A percentile compares a stretch with the other conserved stretches of the same genome.
Conservation (phyloP, 2,797 vertebrate genomes). For the Sebastes hubbsi region DNA sequence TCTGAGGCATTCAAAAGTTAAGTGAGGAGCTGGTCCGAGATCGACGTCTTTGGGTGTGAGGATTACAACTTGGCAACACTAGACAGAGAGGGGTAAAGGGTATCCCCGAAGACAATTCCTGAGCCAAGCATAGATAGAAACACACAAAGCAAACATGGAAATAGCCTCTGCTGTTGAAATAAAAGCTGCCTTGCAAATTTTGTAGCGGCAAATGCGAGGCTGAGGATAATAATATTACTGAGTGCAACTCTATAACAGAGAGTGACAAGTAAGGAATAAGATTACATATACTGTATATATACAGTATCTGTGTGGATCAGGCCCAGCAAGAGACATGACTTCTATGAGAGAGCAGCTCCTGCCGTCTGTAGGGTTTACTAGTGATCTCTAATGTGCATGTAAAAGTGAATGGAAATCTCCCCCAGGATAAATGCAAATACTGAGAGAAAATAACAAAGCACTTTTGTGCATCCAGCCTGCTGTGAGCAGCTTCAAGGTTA, state of each 20-base stretch:
- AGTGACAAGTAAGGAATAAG: background rate
- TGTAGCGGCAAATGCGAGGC: background rate
- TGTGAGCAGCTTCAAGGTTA: background rate
- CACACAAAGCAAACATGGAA: constrained; percentile 33
- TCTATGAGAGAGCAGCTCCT: background rate
- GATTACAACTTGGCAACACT: constrained; percentile 33
- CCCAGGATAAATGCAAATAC: constrained; percentile 56
- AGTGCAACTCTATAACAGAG: background rate
- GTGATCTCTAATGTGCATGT: constrained; percentile 17
- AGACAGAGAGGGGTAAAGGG: background rate
- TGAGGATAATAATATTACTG: background rate
- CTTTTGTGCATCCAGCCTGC: background rate
- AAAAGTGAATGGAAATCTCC: constrained; percentile 51
- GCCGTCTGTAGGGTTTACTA: background rate
- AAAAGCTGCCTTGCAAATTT: constrained; percentile 1
- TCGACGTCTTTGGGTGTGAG: constrained; percentile 11
- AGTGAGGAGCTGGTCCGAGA: constrained; percentile 27
- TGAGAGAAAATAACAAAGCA: background rate
- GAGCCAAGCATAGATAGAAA: constrained; percentile 22
- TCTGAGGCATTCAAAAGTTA: constrained; percentile 17
- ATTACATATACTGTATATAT: background rate
- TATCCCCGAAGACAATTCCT: constrained; percentile 35
- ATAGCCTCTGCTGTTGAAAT: constrained; percentile 11
- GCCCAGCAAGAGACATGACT: background rate
- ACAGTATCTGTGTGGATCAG: background rate